These are phyloP conservation scores for Clamator glandarius DNA, from an alignment of 2,797 vertebrate species.

Conservation along the genomic window DNA sequence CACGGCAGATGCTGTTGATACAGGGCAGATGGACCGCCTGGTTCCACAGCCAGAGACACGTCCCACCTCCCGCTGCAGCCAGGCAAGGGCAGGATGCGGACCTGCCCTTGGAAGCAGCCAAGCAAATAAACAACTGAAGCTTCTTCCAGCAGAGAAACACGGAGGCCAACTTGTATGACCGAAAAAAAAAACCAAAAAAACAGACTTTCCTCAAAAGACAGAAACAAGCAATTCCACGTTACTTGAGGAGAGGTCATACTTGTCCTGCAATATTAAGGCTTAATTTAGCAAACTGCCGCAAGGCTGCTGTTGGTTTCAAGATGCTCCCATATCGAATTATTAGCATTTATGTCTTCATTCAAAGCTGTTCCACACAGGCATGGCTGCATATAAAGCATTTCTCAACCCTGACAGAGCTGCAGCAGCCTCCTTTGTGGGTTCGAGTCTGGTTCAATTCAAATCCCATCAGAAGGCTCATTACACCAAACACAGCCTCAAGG, in stretches of 20 bases:
- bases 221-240: background rate
- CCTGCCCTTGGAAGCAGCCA: background rate
- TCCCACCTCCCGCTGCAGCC: background rate
- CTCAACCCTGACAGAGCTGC: background rate
- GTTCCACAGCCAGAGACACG: background rate
- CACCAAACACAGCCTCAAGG: background rate
- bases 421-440: background rate
- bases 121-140: background rate
- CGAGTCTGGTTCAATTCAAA: background rate
- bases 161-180: background rate
- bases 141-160: background rate
- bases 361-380: background rate
- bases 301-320: background rate
- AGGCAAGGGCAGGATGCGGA: background rate
- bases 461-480: background rate
- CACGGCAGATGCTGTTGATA: background rate
- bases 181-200: too few relatives aligned
- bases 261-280: background rate
- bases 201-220: background rate
- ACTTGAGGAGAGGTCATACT: background rate
- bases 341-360: background rate
- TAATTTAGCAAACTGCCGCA: background rate
- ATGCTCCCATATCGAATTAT: background rate
- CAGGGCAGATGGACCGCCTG: accelerated
- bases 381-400: background rate